Evolutionary conservation across 2,888 invertebrate species (phyloP), one percentile per base, ranked within the genome.

Genomic region (Hyles lineata): DNA sequence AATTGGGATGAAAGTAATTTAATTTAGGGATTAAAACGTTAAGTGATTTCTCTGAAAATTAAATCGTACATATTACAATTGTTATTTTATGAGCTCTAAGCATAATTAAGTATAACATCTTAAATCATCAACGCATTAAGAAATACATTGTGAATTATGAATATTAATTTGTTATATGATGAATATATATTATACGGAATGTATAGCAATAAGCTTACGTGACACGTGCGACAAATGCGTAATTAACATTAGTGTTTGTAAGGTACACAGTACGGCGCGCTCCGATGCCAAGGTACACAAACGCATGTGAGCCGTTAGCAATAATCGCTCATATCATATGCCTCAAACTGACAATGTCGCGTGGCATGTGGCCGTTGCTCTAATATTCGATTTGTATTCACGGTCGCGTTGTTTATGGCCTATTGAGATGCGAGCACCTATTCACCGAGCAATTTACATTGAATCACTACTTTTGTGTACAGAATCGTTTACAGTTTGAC

Each of bases 301-400:
- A 77, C 77, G 32, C 80, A 84, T 86, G 85, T 84, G 84, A 87
- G 82, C 82, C 76, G 80, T 77, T 81, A 81, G 76, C 85, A 82
- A 85, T 87, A 84, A 86, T 85, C 81, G 84, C 81, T 85, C 87
- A 87, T 82, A 83, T 82, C 81, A 84, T 80, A 83, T 79, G 83
- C 82, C 80, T 76, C 82, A 80, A 86, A 81, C 87, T 85, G 89
- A 90, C 90, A 90, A 89, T 89, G 87, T 87, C 86, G 85, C 85
- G 82, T 80, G 75, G 79, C 82, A 80, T 87, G 85, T 84, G 84
- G 84, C 83, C 87, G 86, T 82, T 86, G 88, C 89, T 88, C 89
- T 93, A 93, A 93, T 93, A 91, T 90, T 90, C 93, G 89, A 92
- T 93, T 92, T 92, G 92, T 93, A 93, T 92, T 93, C 93, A 92